These are phyloP conservation scores for Galeruca laticollis DNA, from an alignment of 2,888 invertebrate species.

Conservation along the genomic window DNA sequence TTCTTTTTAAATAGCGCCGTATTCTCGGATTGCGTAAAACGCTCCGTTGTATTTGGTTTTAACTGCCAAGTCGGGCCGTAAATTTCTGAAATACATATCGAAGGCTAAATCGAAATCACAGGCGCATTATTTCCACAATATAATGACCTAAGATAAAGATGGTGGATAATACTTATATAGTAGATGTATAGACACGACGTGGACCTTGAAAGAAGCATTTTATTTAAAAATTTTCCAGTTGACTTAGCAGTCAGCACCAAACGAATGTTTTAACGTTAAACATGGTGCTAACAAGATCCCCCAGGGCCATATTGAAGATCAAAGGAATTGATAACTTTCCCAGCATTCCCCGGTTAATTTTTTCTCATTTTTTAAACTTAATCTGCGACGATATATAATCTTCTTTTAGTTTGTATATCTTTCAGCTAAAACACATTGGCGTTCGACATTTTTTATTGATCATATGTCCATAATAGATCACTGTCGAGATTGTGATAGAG, in stretches of 20 bases:
- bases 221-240: constrained; percentile 39
- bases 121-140: constrained; percentile 27
- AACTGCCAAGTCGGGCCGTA: background rate
- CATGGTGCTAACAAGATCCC: constrained; percentile 42
- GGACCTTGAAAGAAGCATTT: constrained; percentile 34
- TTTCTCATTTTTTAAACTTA: constrained; percentile 30
- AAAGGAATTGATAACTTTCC: constrained; percentile 39
- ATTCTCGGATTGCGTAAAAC: background rate
- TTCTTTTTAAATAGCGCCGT: background rate
- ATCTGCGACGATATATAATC: constrained; percentile 28
- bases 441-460: background rate
- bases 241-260: constrained; percentile 34
- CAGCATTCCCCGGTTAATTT: constrained; percentile 32
- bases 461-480: background rate
- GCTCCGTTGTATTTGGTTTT: background rate
- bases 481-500: too few relatives aligned
- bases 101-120: constrained; percentile 27
- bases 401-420: constrained; percentile 24
- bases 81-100: constrained; percentile 15
- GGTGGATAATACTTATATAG: constrained; percentile 9
- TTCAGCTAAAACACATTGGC: constrained; percentile 15
- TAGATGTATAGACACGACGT: constrained; percentile 12
- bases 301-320: constrained; percentile 41
- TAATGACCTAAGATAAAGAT: constrained; percentile 17
- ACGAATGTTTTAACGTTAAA: constrained; percentile 41